Base-by-base conservation (phyloP, 2,888 invertebrate species). In the Eupeodes latifasciatus region DNA sequence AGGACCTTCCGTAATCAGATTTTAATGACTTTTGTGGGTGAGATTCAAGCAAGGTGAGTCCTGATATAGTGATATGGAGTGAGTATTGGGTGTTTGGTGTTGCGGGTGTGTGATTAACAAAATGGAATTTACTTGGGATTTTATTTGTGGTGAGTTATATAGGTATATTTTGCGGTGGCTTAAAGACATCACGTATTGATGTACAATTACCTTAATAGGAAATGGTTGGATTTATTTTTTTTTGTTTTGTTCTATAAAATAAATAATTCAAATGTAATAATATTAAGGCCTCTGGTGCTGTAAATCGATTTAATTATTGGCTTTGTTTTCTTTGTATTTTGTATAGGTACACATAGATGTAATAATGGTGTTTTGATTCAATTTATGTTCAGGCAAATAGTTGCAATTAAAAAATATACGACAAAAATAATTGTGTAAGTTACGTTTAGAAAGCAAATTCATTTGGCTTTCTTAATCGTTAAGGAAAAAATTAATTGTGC, bases 1-100 rank as follows among this genome's bases (percentile, higher is more conserved):
- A 47, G 64, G 64, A 64, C 12, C 19, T 64, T 47, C 12, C 19
- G 64, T 67, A 67, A 67, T 67, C 51, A 67, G 67, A 34, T 67
- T 67, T 67, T 51, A 67, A 51, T 67, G 67, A 67, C 67, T 51
- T 40, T 67, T 67, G 67, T 51, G 34, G 34, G 47, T 51, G 51
- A 34, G 34, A 51, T 51, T 19, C 2, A 47, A 44, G 64, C 14
- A 51, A 67, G 67, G 34, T 36, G 19, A n/a, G 47, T 40, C 12
- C 51, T 51, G 67, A 51, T 67, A 51, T 67, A 40, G 40, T 40
- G 40, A 40, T 7, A 40, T 5, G 9, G 40, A 9, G 4, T 5
- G 5, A 4, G 40, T 3, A 4, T 40, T 5, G 40, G 4, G 40
- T 7, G 40, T 40, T 40, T 40, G 40, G 40, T 7, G 40, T 40